phyloP scores from a whole-genome alignment of 2,113 vertebrate species.

The Bettongia penicillata region DNA sequence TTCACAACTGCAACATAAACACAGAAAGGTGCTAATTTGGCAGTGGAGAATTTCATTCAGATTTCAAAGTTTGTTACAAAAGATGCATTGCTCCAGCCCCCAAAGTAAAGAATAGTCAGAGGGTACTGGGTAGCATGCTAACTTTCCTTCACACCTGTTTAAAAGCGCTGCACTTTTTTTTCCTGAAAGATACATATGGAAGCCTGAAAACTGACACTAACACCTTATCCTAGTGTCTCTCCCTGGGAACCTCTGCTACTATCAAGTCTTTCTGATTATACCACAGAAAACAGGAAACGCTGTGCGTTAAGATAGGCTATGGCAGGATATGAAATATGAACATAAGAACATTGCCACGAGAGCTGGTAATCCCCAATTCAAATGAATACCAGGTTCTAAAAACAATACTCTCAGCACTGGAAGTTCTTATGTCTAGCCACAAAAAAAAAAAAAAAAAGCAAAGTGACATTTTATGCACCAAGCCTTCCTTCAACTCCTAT shows the following conservation, averaged over 20 bases:
- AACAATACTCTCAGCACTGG: neutral
- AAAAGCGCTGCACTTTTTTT: constrained; percentile 53
- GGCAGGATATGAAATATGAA: neutral
- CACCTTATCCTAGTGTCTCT: constrained; percentile 46
- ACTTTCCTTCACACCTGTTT: constrained; percentile 17
- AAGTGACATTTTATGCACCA: neutral
- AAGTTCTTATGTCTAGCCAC: neutral
- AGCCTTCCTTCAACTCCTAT: neutral
- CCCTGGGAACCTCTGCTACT: constrained; percentile 26
- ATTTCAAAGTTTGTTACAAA: constrained; percentile 15
- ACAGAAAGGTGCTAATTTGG: constrained; percentile 51
- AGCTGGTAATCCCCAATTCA: neutral
- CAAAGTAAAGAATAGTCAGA: constrained; percentile 5
- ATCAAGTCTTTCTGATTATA: constrained; percentile 42
- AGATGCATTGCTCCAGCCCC: constrained; percentile 52
- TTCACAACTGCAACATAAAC: constrained; percentile 56
- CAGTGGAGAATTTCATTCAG: constrained; percentile 59
- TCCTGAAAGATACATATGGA: constrained; percentile 55
- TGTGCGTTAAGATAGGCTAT: neutral
- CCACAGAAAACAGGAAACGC: neutral
- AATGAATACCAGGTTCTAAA: neutral
- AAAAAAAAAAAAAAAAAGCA: constrained; percentile 28
- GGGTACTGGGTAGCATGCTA: neutral
- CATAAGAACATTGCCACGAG: neutral
- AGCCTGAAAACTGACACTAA: constrained; percentile 45